Base-by-base conservation (phyloP, 1,140 invertebrate genomes). In the Lepidostoma basale region DNA sequence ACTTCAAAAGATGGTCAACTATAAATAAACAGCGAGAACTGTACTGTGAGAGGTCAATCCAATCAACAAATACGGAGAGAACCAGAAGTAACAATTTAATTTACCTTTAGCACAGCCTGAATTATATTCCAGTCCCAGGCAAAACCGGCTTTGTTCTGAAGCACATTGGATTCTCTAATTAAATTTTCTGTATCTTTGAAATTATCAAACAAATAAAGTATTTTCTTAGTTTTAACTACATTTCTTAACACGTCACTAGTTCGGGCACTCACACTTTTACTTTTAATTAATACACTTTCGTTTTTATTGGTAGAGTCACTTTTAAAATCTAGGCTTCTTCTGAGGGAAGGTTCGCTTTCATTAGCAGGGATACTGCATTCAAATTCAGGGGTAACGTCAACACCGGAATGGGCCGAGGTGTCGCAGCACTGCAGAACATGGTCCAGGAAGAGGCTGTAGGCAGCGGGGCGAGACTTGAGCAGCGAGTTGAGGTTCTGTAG, bases 81-180 rank as follows among this genome's bases (percentile, higher is more conserved):
- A n/a, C n/a, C n/a, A n/a, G n/a, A n/a, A n/a, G n/a, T n/a, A n/a
- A n/a, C n/a, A n/a, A n/a, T n/a, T n/a, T n/a, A n/a, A 28, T 16
- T 76, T 78, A 93, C 92, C 86, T 90, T 92, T 3, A 95, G 80
- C 74, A 95, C 86, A 30, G 90, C 87, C 66, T 85, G 83, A 68
- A 96, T 90, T 16, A 92, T 83, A 73, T 91, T 89, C 94, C 93
- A 96, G 77, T 96, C 89, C 94, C 94, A 96, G 5, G 84, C 82
- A 28, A 85, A 85, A 8, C 88, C 85, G 76, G 91, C 89, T 64
- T 91, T 89, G 69, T 87, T 88, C 16, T 85, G 84, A 59, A 94
- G 79, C 1, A 95, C 92, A 23, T 88, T 85, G 0, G 91, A 91
- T 60, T 93, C 90, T 74, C 87, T 87, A 1, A 95, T 85, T 45